Evolutionary conservation across 2,113 vertebrate genomes (phyloP), one percentile per base, ranked within the genome.

Genomic region (Albula goreensis): DNA sequence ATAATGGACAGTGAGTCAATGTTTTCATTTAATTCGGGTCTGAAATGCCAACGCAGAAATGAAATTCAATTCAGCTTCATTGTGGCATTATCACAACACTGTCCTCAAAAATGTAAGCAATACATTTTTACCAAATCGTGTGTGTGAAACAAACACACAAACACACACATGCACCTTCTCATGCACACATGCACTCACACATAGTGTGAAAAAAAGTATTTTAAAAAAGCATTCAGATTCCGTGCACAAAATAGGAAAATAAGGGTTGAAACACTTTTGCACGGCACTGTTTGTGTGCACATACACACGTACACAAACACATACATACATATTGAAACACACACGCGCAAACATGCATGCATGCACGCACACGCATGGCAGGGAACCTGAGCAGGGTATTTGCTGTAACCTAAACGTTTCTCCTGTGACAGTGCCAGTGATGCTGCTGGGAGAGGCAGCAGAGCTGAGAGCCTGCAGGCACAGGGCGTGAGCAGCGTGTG

Each of bases 1-100:
- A 50, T 22, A 52, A 84, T 52, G 79, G 77, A 56, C 78, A 84
- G 79, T 19, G 81, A 84, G 88, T 80, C 56, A 85, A 52, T 86
- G 81, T 87, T 89, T 89, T 89, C 53, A 87, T 81, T 78, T 88
- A 53, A 83, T 56, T 57, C 57, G 22, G 25, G 50, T 85, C 87
- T 88, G 3, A 63, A 85, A 85, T 41, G 84, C 85, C 83, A 85
- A 83, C 50, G 48, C 11, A 22, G 25, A 85, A 51, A 53, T 51
- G n/a, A 19, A n/a, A 83, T 56, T 88, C 25, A 79, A 86, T 41
- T 41, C 53, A 56, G 53, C 50, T 87, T 60, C 51, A 52, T 22
- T 10, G 56, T 8, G 17, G 60, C 60, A 63, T 15, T 63, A 63
- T 56, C 15, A 15, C 60, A 63, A 12, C 17, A 70, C n/a, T 70